Conservation (phyloP, 2,888 invertebrate genomes). For the Nyleta sp. region DNA sequence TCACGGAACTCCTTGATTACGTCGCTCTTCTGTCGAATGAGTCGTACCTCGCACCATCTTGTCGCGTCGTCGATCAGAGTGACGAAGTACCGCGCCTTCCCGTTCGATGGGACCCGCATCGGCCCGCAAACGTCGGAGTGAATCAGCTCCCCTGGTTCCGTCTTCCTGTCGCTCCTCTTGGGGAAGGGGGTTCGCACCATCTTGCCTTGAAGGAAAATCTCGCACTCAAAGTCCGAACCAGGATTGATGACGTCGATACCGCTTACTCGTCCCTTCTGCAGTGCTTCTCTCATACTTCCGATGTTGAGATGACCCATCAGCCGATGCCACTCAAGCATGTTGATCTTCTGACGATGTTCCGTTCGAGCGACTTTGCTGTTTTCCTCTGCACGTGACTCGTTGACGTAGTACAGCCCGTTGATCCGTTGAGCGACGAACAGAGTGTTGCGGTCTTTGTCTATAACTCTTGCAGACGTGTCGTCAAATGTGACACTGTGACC, state of each 20-base stretch:
- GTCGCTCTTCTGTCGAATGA: background rate
- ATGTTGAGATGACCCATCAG: slow-evolving; percentile 8
- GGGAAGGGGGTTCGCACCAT: slow-evolving; percentile 12
- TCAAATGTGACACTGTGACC: background rate
- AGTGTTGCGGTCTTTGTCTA: background rate
- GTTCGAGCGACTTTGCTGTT: background rate
- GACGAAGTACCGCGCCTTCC: background rate
- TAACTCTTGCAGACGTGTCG: background rate
- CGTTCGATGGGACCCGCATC: background rate
- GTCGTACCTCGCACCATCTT: background rate
- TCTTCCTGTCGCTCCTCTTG: background rate
- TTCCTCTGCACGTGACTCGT: background rate
- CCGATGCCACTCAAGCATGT: background rate
- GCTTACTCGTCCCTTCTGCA: background rate
- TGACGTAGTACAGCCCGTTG: slow-evolving; percentile 13
- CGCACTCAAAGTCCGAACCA: too few relatives aligned
- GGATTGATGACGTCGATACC: background rate
- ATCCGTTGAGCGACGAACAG: slow-evolving; percentile 5
- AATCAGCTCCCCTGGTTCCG: slow-evolving; percentile 50
- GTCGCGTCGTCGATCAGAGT: slow-evolving; percentile 4
- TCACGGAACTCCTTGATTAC: background rate
- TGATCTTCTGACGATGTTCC: background rate
- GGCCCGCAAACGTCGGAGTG: slow-evolving; percentile 18
- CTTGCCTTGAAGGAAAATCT: background rate
- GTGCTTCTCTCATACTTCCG: background rate